phyloP scores from a whole-genome alignment of 2,797 vertebrate species.

The Nyctibius grandis region DNA sequence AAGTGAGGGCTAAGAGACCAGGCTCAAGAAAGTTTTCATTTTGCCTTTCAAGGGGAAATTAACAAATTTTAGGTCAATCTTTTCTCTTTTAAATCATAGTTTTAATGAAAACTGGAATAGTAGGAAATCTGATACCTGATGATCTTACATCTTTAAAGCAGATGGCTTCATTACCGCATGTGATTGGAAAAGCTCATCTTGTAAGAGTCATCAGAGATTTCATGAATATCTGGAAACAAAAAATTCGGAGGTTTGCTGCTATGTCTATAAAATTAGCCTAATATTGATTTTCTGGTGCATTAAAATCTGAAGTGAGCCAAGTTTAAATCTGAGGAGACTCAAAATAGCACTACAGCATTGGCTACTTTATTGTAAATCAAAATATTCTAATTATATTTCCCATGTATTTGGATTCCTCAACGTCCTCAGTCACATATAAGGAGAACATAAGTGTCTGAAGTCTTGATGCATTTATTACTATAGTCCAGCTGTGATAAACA shows the following conservation, averaged over 20 bases:
- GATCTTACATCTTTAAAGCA: background rate
- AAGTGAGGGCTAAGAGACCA: background rate
- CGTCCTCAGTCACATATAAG: background rate
- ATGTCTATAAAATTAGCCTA: conserved; percentile 8
- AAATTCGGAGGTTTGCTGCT: conserved; percentile 29
- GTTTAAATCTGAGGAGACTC: conserved; percentile 23
- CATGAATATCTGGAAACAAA: conserved; percentile 46
- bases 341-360: conserved; percentile 29
- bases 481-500: conserved; percentile 41
- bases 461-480: conserved; percentile 22
- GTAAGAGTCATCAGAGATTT: conserved; percentile 23
- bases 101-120: background rate
- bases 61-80: background rate
- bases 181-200: conserved; percentile 4
- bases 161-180: background rate
- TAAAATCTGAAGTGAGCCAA: conserved; percentile 53
- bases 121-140: background rate
- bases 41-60: background rate
- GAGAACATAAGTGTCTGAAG: background rate
- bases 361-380: conserved; percentile 48
- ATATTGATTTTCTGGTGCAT: conserved; percentile 59
- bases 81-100: background rate
- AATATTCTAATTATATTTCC: conserved; percentile 56
- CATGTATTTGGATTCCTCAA: background rate
- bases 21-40: background rate